A percentile compares a stretch with the other conserved stretches of the same genome.
Evolutionary conservation across 1,140 invertebrate species (phyloP).

Genomic region (Microplitis mediator): DNA sequence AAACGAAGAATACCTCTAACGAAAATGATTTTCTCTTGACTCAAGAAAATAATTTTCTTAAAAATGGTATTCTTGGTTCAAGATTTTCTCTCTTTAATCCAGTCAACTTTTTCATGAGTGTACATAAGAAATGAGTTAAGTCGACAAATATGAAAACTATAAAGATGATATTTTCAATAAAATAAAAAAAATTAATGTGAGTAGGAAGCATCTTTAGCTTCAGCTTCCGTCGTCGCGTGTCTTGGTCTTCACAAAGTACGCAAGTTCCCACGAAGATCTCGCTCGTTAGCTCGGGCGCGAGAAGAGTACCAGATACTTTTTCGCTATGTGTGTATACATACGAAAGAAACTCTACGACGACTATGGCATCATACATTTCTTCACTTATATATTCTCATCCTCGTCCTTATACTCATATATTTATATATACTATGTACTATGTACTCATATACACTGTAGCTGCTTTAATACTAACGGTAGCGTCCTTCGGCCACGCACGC

Average conservation of each 20-base stretch:
- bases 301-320: background rate
- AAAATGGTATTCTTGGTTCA: no score
- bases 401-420: background rate
- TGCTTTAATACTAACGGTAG: constrained; percentile 38
- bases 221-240: constrained; percentile 36
- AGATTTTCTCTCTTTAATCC: no score
- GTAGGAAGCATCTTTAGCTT: background rate
- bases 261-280: constrained; percentile 15
- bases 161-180: no score
- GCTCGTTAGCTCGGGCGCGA: background rate
- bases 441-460: background rate
- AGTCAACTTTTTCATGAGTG: no score
- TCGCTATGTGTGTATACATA: background rate
- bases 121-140: no score
- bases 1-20: background rate
- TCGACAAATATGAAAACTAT: no score
- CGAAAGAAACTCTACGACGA: background rate
- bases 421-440: background rate
- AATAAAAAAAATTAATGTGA: background rate
- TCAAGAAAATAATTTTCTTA: no score
- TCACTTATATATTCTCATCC: no score
- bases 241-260: constrained; percentile 27
- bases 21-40: background rate
- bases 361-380: background rate
- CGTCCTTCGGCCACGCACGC: constrained; percentile 42